These are phyloP conservation scores for Pammene aurita DNA, from an alignment of 2,888 invertebrate genomes.

Conservation along the genomic window DNA sequence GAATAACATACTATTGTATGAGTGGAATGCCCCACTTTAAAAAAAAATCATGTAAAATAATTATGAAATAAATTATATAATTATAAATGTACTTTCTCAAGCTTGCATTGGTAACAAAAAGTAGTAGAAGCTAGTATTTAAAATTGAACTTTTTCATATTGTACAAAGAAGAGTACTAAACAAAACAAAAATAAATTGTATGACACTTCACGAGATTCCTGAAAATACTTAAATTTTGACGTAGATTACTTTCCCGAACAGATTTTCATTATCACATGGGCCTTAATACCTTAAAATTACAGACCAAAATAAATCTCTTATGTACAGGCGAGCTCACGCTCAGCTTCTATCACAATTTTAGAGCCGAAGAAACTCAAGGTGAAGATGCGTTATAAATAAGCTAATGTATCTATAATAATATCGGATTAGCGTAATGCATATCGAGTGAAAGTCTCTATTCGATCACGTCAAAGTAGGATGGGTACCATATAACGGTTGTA, in stretches of 20 bases:
- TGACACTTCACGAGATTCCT: slow-evolving; percentile 14
- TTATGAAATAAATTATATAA: too few relatives aligned
- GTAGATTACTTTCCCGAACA: slow-evolving; percentile 13
- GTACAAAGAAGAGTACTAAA: not conserved
- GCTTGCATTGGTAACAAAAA: too few relatives aligned
- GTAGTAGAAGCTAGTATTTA: not conserved
- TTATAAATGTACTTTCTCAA: too few relatives aligned
- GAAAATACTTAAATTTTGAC: slow-evolving; percentile 8
- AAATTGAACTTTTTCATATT: slow-evolving; percentile 6
- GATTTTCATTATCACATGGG: slow-evolving; percentile 29
- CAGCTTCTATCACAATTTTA: slow-evolving; percentile 40
- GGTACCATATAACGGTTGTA: not conserved
- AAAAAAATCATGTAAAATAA: too few relatives aligned
- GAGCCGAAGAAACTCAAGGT: slow-evolving; percentile 29
- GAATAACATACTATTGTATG: too few relatives aligned
- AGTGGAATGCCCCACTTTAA: too few relatives aligned
- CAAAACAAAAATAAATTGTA: not conserved
- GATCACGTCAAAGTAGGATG: not conserved
- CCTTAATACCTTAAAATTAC: slow-evolving; percentile 23
- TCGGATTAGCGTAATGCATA: slow-evolving; percentile 5
- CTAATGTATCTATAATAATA: slow-evolving; percentile 24
- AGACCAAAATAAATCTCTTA: slow-evolving; percentile 33
- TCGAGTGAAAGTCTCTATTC: slow-evolving; percentile 5
- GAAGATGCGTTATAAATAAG: slow-evolving; percentile 20
- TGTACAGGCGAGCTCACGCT: slow-evolving; percentile 20